A percentile compares a stretch with the other conserved stretches of the same genome.
phyloP scores from a whole-genome alignment of 2,797 vertebrate species.

The Muraenolepis orangiensis region DNA sequence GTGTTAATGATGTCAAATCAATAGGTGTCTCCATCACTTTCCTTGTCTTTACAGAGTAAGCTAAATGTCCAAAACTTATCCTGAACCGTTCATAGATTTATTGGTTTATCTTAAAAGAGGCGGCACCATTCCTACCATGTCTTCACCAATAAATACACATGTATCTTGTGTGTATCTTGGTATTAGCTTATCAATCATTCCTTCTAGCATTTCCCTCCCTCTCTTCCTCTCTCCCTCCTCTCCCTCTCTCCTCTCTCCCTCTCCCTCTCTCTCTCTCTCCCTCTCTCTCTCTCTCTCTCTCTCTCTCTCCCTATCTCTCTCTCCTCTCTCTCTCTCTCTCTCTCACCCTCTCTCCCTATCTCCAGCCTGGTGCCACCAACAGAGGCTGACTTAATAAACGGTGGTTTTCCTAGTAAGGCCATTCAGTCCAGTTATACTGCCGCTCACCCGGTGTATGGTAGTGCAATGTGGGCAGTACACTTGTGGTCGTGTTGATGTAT shows the following conservation, averaged over 20 bases:
- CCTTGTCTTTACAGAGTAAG: constrained; percentile 37
- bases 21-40: constrained; percentile 43
- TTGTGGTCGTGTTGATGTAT: too few species aligned
- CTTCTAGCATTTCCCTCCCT: neutral
- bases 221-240: neutral
- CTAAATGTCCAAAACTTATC: constrained; percentile 23
- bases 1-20: constrained; percentile 64
- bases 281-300: neutral
- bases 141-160: constrained; percentile 19
- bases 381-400: constrained; percentile 72
- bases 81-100: neutral
- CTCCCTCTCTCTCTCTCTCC: too few species aligned
- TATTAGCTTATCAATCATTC: too few species aligned
- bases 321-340: neutral
- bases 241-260: neutral
- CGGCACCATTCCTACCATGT: constrained; percentile 7
- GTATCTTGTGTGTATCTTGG: constrained; percentile 6
- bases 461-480: too few species aligned
- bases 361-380: constrained; percentile 38
- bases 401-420: constrained; percentile 72
- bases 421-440: constrained; percentile 59
- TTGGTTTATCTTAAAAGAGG: neutral
- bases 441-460: too few species aligned
- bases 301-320: constrained; percentile 35
- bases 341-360: constrained; percentile 24